Percentiles rank a stretch among this genome's conserved stretches.
These are phyloP conservation scores for Gymnocephalus cernua DNA, from an alignment of 2,113 vertebrate genomes.

Conservation along the genomic window DNA sequence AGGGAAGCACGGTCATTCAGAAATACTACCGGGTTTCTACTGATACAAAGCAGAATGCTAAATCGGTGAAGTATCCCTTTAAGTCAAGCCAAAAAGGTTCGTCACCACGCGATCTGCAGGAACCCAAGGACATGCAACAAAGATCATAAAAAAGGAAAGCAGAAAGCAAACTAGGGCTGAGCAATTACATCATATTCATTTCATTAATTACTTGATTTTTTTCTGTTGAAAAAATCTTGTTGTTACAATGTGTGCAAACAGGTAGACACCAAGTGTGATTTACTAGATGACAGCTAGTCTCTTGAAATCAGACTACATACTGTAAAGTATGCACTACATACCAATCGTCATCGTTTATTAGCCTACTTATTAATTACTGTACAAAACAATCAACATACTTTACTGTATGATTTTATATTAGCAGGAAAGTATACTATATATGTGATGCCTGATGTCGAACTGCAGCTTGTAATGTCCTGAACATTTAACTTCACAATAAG, in stretches of 20 bases:
- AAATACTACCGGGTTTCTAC: too few species aligned
- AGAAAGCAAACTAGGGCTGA: not conserved
- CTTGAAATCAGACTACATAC: not conserved
- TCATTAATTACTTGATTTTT: not conserved
- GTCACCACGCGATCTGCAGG: not conserved
- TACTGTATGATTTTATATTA: not conserved
- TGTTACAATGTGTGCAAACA: not conserved
- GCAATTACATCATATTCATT: not conserved
- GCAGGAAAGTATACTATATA: not conserved
- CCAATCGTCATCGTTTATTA: not conserved
- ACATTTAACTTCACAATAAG: too few species aligned
- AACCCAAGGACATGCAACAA: not conserved
- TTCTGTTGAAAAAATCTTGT: not conserved
- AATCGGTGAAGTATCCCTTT: too few species aligned
- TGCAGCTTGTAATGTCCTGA: too few species aligned
- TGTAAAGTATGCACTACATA: not conserved
- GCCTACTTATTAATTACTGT: not conserved
- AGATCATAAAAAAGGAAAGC: not conserved
- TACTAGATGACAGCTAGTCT: not conserved
- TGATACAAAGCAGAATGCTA: too few species aligned
- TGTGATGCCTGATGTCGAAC: too few species aligned
- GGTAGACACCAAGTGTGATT: not conserved
- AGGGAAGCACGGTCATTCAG: too few species aligned
- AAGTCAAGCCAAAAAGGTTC: not conserved
- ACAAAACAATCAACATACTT: not conserved